These are phyloP conservation scores for Acrocyrtus sp. DNA, from an alignment of 2,888 invertebrate species.

Conservation along the genomic window DNA sequence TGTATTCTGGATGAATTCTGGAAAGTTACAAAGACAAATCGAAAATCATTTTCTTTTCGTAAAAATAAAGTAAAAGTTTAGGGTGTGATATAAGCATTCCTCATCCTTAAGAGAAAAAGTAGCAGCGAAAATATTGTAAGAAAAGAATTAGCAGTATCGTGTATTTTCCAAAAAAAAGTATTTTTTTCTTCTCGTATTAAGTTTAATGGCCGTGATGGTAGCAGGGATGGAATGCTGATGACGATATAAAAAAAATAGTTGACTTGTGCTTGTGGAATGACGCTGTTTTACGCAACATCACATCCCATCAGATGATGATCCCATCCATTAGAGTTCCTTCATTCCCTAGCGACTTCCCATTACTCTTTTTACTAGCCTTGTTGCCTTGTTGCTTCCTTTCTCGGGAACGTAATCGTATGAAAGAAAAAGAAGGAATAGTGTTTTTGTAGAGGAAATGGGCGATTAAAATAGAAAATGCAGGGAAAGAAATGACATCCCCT, in stretches of 20 bases:
- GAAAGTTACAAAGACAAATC: conserved; percentile 48
- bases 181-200: background rate
- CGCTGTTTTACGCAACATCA: conserved; percentile 26
- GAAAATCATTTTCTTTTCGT: conserved; percentile 10
- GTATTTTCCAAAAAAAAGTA: too few relatives aligned
- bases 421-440: too few relatives aligned
- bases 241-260: conserved; percentile 1
- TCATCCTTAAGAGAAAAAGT: too few relatives aligned
- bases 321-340: conserved; percentile 25
- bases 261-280: background rate
- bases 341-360: conserved; percentile 6
- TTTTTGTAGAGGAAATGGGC: conserved; percentile 17
- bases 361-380: conserved; percentile 11
- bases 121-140: too few relatives aligned
- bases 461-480: conserved; percentile 37
- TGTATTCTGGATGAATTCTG: conserved; percentile 32
- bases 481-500: background rate
- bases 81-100: too few relatives aligned
- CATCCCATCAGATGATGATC: conserved; percentile 25
- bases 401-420: too few relatives aligned
- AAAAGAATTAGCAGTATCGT: too few relatives aligned
- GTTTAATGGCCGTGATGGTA: conserved; percentile 5
- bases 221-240: too few relatives aligned
- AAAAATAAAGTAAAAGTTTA: conserved; percentile 3
- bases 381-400: background rate